Percentiles rank a stretch among this genome's conserved stretches.
These are phyloP conservation scores for Mormyrus lacerda DNA, from an alignment of 2,113 vertebrate genomes.

Conservation along the genomic window DNA sequence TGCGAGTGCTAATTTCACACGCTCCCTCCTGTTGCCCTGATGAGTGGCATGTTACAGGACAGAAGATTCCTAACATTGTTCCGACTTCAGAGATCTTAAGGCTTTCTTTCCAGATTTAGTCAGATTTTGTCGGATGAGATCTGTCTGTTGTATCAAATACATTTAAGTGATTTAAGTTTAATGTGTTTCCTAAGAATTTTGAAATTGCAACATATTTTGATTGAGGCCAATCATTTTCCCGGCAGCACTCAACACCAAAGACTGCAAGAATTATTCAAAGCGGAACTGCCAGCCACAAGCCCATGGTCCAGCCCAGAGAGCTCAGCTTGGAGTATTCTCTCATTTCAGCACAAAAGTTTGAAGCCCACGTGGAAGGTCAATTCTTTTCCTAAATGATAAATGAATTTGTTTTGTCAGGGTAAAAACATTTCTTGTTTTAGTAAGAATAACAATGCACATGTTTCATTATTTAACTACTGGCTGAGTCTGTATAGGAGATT, in stretches of 20 bases:
- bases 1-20: background rate
- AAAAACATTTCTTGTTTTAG: background rate
- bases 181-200: background rate
- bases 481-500: background rate
- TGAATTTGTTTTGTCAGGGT: background rate
- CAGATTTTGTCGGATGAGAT: background rate
- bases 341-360: background rate
- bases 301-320: background rate
- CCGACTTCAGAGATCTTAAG: background rate
- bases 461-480: background rate
- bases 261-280: background rate
- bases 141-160: background rate
- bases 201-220: background rate
- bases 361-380: background rate
- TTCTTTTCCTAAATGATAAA: background rate
- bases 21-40: background rate
- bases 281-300: background rate
- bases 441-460: background rate
- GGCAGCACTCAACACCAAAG: conserved; percentile 19
- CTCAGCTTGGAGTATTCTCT: conserved; percentile 1
- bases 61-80: background rate
- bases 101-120: background rate
- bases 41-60: background rate
- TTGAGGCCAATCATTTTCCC: background rate
- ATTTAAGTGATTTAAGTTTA: background rate